These are phyloP conservation scores for Drosophila antonietae DNA, from an alignment of 2,888 invertebrate species.

Conservation along the genomic window DNA sequence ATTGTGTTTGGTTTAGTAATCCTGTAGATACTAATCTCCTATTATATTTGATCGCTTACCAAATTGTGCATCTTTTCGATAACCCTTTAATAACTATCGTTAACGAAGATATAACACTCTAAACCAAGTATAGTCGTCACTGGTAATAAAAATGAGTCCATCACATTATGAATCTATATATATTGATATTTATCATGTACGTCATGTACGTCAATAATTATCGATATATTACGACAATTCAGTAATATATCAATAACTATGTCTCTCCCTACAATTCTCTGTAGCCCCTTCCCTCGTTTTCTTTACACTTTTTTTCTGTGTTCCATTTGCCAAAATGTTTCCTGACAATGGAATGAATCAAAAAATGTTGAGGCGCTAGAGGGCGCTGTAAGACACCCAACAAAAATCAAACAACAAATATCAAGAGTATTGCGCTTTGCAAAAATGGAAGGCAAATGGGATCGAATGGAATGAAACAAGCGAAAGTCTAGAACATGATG, in stretches of 20 bases:
- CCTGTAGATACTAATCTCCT: background rate
- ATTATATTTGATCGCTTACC: too few species aligned
- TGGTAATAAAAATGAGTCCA: too few species aligned
- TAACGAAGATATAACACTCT: too few species aligned
- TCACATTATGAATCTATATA: background rate
- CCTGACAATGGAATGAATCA: background rate
- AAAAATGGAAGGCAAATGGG: conserved; percentile 4
- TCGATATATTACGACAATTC: too few species aligned
- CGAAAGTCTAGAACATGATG: background rate
- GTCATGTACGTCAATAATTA: background rate
- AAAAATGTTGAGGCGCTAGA: conserved; percentile 14
- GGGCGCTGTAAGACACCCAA: background rate
- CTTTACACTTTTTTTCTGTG: background rate
- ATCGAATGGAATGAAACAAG: conserved; percentile 21
- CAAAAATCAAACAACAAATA: background rate
- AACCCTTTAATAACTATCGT: too few species aligned
- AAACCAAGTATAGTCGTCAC: too few species aligned
- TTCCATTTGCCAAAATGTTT: conserved; percentile 6
- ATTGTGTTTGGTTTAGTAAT: background rate
- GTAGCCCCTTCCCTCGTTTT: background rate
- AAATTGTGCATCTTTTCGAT: too few species aligned
- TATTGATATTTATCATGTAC: background rate
- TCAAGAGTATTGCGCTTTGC: background rate
- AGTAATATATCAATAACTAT: too few species aligned
- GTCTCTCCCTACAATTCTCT: background rate